These are phyloP conservation scores for Leptatherina wallacei DNA, from an alignment of 2,797 vertebrate species.

Conservation along the genomic window DNA sequence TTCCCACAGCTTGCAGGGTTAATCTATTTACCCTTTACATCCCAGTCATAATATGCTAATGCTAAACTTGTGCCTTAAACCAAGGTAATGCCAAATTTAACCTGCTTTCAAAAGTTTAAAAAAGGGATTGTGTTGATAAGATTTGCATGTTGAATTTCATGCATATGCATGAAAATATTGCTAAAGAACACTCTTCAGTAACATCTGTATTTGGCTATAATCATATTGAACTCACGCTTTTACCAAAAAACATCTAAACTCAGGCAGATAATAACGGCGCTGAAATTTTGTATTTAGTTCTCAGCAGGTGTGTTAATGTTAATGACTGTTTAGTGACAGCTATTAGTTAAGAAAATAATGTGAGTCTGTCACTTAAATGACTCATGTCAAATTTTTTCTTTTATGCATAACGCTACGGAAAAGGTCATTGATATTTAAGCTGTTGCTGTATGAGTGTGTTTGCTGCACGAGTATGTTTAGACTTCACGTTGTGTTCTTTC, in stretches of 20 bases:
- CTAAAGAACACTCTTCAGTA: not conserved
- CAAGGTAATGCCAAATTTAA: not conserved
- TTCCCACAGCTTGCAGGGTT: slow-evolving; percentile 8
- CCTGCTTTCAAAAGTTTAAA: not conserved
- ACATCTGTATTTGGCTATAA: not conserved
- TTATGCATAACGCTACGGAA: not conserved
- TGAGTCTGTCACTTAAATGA: not conserved
- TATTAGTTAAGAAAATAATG: not conserved
- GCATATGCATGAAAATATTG: not conserved
- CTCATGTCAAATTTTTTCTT: not conserved
- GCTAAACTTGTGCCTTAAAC: not conserved
- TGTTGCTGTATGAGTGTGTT: not conserved
- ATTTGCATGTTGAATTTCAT: not conserved
- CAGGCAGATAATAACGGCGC: not conserved
- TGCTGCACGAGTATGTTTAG: slow-evolving; percentile 17
- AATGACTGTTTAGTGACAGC: not conserved
- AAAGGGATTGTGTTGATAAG: not conserved
- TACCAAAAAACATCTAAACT: not conserved
- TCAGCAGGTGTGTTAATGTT: not conserved
- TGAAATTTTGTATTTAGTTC: not conserved
- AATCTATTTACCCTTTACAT: slow-evolving; percentile 3
- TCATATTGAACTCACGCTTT: not conserved
- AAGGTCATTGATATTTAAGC: not conserved
- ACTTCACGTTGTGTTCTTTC: slow-evolving; percentile 17
- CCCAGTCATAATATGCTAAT: not conserved